phyloP scores from a whole-genome alignment of 2,113 vertebrate species.

The Istiophorus platypterus region DNA sequence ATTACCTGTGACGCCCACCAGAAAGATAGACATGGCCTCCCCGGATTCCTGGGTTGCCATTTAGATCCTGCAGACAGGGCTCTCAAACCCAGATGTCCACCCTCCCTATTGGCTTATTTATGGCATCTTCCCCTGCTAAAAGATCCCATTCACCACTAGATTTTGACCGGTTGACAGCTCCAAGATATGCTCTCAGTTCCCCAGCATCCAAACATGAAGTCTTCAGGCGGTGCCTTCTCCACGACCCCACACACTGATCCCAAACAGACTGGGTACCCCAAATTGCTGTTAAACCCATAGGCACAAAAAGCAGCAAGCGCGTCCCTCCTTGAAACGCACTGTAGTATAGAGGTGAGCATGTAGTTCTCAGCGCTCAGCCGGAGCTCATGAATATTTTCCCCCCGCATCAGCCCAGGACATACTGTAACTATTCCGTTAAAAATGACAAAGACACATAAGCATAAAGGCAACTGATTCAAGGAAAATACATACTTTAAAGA shows the following conservation, averaged over 20 bases:
- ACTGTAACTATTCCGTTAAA: conserved; percentile 8
- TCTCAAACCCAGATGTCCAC: not conserved
- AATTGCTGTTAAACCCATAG: not conserved
- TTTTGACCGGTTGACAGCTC: not conserved
- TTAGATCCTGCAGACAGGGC: not conserved
- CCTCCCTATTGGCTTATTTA: not conserved
- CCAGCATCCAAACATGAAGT: not conserved
- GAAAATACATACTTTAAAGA: conserved; percentile 24
- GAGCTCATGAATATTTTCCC: not conserved
- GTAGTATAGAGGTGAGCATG: not conserved
- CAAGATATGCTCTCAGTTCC: not conserved
- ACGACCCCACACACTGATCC: not conserved
- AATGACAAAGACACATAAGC: not conserved
- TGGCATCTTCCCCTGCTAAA: not conserved
- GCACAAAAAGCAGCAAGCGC: not conserved
- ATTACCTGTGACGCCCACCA: not conserved
- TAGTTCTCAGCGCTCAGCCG: not conserved
- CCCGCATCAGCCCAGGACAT: no score
- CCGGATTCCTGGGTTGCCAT: not conserved
- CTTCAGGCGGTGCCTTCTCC: not conserved
- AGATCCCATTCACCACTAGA: not conserved
- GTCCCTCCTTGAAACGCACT: not conserved
- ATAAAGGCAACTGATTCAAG: conserved; percentile 22
- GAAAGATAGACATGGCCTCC: not conserved
- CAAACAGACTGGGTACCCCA: not conserved